Conservation (phyloP, 2,888 invertebrate species). For the Autographa pulchrina region DNA sequence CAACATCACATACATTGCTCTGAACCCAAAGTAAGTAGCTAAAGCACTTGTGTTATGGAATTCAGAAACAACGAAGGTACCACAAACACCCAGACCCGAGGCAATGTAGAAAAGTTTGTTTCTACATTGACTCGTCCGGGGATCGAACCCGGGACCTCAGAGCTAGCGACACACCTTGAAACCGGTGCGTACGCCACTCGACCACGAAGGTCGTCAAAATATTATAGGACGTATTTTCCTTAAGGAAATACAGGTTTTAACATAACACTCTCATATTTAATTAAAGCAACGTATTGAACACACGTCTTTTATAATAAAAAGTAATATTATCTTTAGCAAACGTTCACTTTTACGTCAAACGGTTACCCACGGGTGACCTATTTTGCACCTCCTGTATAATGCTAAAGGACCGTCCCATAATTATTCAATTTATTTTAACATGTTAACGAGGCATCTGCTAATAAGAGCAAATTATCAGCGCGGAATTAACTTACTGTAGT, state of each 20-base stretch:
- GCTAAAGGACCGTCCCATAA: neutral
- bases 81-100: too few species aligned
- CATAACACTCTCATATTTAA: neutral
- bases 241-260: neutral
- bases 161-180: too few species aligned
- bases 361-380: neutral
- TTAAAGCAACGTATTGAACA: conserved; percentile 1
- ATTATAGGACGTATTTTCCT: too few species aligned
- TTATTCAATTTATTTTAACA: conserved; percentile 19
- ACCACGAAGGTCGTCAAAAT: too few species aligned
- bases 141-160: too few species aligned
- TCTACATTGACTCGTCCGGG: too few species aligned
- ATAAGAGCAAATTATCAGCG: conserved; percentile 24
- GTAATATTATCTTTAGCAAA: neutral
- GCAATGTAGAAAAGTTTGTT: too few species aligned
- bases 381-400: neutral
- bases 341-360: neutral
- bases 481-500: conserved; percentile 15
- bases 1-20: too few species aligned
- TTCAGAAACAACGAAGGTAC: too few species aligned
- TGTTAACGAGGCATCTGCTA: conserved; percentile 19
- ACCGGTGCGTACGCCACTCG: too few species aligned
- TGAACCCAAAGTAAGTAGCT: too few species aligned
- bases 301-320: neutral
- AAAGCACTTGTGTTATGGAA: too few species aligned